Percentiles rank a stretch among this genome's conserved stretches.
phyloP scores from a whole-genome alignment of 2,113 vertebrate species.

The Mus spicilegus region DNA sequence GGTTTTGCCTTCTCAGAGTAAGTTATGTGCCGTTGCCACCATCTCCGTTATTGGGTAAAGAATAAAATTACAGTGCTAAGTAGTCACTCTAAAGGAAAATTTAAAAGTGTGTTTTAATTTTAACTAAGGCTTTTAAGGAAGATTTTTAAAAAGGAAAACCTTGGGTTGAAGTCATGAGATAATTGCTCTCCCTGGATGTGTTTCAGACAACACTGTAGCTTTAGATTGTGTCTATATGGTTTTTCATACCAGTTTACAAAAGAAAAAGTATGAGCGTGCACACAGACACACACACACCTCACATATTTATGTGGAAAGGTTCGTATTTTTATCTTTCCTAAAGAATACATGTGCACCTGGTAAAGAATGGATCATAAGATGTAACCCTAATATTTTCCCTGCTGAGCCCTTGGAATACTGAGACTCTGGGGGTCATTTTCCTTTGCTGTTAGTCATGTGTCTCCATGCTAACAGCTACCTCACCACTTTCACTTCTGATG shows the following conservation, averaged over 20 bases:
- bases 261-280: background rate
- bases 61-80: background rate
- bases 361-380: background rate
- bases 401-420: background rate
- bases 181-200: background rate
- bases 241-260: constrained; percentile 32
- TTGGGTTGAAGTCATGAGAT: background rate
- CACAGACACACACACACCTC: no score
- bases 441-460: background rate
- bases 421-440: background rate
- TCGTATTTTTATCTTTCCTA: background rate
- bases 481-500: background rate
- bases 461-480: background rate
- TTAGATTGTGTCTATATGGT: background rate
- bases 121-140: constrained; percentile 44
- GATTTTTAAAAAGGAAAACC: background rate
- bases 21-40: constrained; percentile 63
- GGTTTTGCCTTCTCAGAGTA: background rate
- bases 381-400: background rate
- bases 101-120: constrained; percentile 17
- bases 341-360: background rate
- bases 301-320: background rate
- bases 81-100: constrained; percentile 15
- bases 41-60: constrained; percentile 65
- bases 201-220: background rate